Evolutionary conservation across 2,797 vertebrate species (phyloP), one percentile per base, ranked within the genome.

Genomic region (Eulemur mongoz): DNA sequence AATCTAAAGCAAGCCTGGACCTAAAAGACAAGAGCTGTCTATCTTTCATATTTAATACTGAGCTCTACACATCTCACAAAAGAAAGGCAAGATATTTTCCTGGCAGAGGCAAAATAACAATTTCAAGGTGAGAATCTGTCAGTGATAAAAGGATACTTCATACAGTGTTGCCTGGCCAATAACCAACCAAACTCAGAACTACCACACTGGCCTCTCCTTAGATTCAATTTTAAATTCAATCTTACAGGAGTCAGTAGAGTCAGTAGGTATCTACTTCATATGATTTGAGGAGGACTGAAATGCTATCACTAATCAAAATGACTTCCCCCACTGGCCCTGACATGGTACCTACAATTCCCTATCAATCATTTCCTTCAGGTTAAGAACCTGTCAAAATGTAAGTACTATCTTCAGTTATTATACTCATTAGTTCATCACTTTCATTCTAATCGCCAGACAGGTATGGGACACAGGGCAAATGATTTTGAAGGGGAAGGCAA

Each of bases 381-480:
- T 93, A 94, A 65, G 38, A 50, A 95, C 54, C 43, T 94, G 78
- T 75, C 86, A 93, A 96, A 93, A 83, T 86, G 2, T 59, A 96
- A 96, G 69, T 52, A 17, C 79, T 94, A 35, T 63, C 79, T 94
- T 94, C 73, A 89, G 45, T 89, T 35, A 73, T 92, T 63, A 91
- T 94, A 89, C 69, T 88, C 30, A 91, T 95, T 87, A 80, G 43
- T 86, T 95, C 93, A 83, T 93, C 48, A 93, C 80, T 89, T 97
- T 76, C 83, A 79, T 93, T 86, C 43, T 89, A 95, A 95, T 92
- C 32, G 89, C 52, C 52, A 94, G 52, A 93, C 12, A 92, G 57
- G 75, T 92, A 79, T 35, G 65, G 82, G 70, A 91, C 35, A 80
- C 11, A 69, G 61, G 79, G 30, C 40, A 95, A 94, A 67, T 59